Percentiles rank a stretch among this genome's conserved stretches.
These are phyloP conservation scores for Rhimphoctona megacephalus DNA, from an alignment of 2,888 invertebrate species.

Conservation along the genomic window DNA sequence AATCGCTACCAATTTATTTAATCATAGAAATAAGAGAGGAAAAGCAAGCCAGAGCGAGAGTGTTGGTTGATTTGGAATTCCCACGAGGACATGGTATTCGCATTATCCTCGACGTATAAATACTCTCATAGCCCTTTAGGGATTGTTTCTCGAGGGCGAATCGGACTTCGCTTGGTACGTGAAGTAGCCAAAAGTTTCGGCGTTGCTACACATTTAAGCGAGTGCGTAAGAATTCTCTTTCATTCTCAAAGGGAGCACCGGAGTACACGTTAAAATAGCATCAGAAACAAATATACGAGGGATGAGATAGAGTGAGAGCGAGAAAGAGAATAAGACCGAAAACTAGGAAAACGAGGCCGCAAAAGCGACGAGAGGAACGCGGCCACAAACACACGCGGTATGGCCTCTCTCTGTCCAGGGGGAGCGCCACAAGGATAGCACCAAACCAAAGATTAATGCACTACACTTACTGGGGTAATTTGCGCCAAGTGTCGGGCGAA, in stretches of 20 bases:
- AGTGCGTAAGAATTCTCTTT: conserved; percentile 67
- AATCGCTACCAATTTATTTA: conserved; percentile 83
- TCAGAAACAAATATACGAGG: conserved; percentile 54
- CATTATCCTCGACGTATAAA: conserved; percentile 76
- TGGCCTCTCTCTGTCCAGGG: conserved; percentile 40
- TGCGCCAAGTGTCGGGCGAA: conserved; percentile 83
- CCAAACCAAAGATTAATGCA: conserved; percentile 85
- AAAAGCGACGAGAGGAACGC: conserved; percentile 82
- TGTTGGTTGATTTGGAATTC: conserved; percentile 77
- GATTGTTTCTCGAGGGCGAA: conserved; percentile 62
- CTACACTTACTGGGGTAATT: conserved; percentile 85
- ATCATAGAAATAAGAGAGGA: conserved; percentile 79
- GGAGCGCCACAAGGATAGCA: conserved; percentile 77
- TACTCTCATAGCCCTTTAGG: conserved; percentile 48
- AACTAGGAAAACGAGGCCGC: conserved; percentile 78
- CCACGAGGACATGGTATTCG: conserved; percentile 81
- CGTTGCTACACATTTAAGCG: conserved; percentile 33
- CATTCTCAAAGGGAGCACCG: conserved; percentile 41
- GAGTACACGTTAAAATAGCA: conserved; percentile 52
- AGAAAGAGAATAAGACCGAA: conserved; percentile 67
- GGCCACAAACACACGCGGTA: conserved; percentile 83
- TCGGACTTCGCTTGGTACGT: conserved; percentile 37
- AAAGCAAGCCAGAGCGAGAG: conserved; percentile 28
- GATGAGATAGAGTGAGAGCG: conserved; percentile 64
- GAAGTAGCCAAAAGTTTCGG: conserved; percentile 40